Evolutionary conservation across 2,888 invertebrate genomes (phyloP).

Genomic region (Parthenolecanium corni): DNA sequence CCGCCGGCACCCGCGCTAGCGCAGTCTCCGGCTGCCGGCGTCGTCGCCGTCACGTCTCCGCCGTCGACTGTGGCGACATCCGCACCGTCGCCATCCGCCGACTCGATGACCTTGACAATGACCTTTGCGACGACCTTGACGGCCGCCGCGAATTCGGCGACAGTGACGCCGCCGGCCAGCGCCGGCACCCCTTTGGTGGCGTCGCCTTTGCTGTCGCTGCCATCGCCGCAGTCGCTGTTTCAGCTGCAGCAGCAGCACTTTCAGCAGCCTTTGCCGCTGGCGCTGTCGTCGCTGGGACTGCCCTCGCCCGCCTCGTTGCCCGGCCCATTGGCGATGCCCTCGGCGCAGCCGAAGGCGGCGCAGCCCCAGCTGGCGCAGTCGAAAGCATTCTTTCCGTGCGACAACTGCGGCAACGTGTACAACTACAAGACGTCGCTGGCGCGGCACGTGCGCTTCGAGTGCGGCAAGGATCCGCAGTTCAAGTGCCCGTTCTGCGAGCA

Average conservation of each 20-base stretch:
- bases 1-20: neutral
- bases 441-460: conserved; percentile 35
- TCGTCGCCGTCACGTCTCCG: neutral
- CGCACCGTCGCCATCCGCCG: neutral
- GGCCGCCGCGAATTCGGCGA: neutral
- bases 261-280: neutral
- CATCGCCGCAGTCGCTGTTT: neutral
- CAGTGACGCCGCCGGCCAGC: neutral
- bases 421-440: conserved; percentile 32
- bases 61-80: neutral
- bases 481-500: conserved; percentile 33
- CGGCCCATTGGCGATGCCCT: neutral
- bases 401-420: conserved; percentile 30
- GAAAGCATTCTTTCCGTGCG: conserved; percentile 22
- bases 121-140: neutral
- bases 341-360: neutral
- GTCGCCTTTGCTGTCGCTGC: neutral
- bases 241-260: neutral
- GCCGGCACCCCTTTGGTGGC: neutral
- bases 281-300: neutral
- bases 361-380: neutral
- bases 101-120: neutral
- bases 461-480: conserved; percentile 35
- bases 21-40: neutral
- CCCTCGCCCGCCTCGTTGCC: neutral